Evolutionary conservation across 2,797 vertebrate genomes (phyloP).

Genomic region (Xenentodon cancila): DNA sequence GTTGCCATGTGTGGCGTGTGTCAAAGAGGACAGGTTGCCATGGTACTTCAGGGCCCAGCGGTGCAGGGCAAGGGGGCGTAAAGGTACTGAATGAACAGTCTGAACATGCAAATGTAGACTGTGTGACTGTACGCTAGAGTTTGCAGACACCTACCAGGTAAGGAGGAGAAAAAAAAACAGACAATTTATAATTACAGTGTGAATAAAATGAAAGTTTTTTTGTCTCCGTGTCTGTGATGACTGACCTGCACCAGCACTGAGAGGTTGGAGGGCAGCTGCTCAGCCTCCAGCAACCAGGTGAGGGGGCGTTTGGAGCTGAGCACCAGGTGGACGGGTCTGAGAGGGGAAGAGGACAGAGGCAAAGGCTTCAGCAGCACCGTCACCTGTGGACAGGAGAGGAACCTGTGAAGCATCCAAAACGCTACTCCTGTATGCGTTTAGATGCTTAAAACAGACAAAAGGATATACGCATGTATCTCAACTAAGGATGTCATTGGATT

Average conservation of each 20-base stretch:
- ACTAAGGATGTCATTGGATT: too few species aligned
- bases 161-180: not conserved
- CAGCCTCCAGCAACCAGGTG: slow-evolving; percentile 74
- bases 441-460: not conserved
- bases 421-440: not conserved
- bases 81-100: slow-evolving; percentile 63
- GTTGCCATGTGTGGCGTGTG: slow-evolving; percentile 71
- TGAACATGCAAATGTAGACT: slow-evolving; percentile 47
- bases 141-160: slow-evolving; percentile 64
- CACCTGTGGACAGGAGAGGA: slow-evolving; percentile 61
- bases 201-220: too few species aligned
- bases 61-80: slow-evolving; percentile 64
- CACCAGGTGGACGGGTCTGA: slow-evolving; percentile 70
- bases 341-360: slow-evolving; percentile 34
- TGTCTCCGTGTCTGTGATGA: not conserved
- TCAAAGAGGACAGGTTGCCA: slow-evolving; percentile 79
- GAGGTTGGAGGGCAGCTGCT: slow-evolving; percentile 61
- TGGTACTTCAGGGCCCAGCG: slow-evolving; percentile 78
- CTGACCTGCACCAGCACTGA: slow-evolving; percentile 76
- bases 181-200: not conserved
- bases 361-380: slow-evolving; percentile 76
- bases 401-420: not conserved
- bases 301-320: slow-evolving; percentile 77
- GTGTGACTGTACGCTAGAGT: slow-evolving; percentile 68
- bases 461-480: not conserved